A percentile compares a stretch with the other conserved stretches of the same genome.
Conservation (phyloP, 1,140 invertebrate species). For the Trialeurodes vaporariorum region DNA sequence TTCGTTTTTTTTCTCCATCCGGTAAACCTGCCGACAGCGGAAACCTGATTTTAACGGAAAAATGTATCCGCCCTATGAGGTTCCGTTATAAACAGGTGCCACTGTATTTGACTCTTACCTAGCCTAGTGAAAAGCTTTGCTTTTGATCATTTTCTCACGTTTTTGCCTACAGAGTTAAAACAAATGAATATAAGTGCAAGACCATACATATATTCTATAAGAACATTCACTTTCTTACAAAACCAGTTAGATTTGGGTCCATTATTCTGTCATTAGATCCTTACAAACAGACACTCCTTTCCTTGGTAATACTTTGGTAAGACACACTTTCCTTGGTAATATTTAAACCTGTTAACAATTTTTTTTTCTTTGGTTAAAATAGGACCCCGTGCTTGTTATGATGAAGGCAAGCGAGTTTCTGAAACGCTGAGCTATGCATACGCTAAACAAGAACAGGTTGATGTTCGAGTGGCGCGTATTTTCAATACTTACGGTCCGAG, state of each 20-base stretch:
- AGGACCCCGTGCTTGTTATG: slow-evolving; percentile 93
- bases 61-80: too few species aligned
- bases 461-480: slow-evolving; percentile 91
- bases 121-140: neutral
- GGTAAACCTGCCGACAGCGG: too few species aligned
- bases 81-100: too few species aligned
- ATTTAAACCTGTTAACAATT: neutral
- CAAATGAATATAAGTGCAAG: too few species aligned
- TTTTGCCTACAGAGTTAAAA: too few species aligned
- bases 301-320: neutral
- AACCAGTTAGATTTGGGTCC: too few species aligned
- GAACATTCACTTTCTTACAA: too few species aligned
- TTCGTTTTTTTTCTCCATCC: too few species aligned
- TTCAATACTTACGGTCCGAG: slow-evolving; percentile 99
- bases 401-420: slow-evolving; percentile 95
- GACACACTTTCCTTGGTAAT: neutral
- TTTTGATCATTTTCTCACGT: too few species aligned
- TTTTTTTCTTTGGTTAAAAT: slow-evolving; percentile 16
- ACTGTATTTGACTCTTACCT: too few species aligned
- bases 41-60: too few species aligned
- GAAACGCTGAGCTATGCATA: slow-evolving; percentile 96
- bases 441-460: slow-evolving; percentile 88
- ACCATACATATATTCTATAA: too few species aligned
- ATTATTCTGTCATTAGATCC: neutral
- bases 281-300: neutral